A percentile compares a stretch with the other conserved stretches of the same genome.
These are phyloP conservation scores for Pterobdella sp. DNA, from an alignment of 2,888 invertebrate species.

Conservation along the genomic window DNA sequence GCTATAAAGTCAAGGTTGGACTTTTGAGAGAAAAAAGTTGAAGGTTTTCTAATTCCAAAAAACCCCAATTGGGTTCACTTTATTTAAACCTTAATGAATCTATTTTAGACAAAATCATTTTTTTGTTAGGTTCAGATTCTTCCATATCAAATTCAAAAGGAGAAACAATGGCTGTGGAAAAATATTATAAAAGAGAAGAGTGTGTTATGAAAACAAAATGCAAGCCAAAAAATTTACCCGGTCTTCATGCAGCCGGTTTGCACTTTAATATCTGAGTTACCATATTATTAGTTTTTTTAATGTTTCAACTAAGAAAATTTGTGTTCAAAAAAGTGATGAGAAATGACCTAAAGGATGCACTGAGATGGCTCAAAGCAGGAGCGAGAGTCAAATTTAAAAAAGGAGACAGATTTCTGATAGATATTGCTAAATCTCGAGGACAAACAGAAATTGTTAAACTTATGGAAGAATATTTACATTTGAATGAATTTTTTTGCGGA, in stretches of 20 bases:
- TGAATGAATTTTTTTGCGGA: conserved; percentile 42
- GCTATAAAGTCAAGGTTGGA: too few relatives aligned
- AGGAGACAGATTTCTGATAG: conserved; percentile 38
- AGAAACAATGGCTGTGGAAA: conserved; percentile 36
- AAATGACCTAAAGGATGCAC: conserved; percentile 38
- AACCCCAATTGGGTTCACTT: too few relatives aligned
- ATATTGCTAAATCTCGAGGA: conserved; percentile 35
- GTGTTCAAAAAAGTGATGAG: conserved; percentile 34
- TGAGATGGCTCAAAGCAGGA: conserved; percentile 41
- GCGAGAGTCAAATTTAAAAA: conserved; percentile 38
- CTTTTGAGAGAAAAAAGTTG: too few relatives aligned
- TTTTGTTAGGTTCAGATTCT: conserved; percentile 38
- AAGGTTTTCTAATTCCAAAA: too few relatives aligned
- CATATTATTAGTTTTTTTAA: neutral
- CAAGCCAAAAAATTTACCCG: conserved; percentile 39
- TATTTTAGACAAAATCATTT: too few relatives aligned
- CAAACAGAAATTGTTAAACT: conserved; percentile 35
- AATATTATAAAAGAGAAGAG: conserved; percentile 40
- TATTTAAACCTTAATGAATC: too few relatives aligned
- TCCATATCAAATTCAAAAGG: conserved; percentile 36
- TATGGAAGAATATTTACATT: conserved; percentile 38
- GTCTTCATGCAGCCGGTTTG: conserved; percentile 40
- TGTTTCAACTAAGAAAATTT: neutral
- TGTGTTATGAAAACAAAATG: conserved; percentile 39
- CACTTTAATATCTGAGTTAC: neutral